A percentile compares a stretch with the other conserved stretches of the same genome.
Conservation (phyloP, 2,888 invertebrate species). For the Lithodes maja region DNA sequence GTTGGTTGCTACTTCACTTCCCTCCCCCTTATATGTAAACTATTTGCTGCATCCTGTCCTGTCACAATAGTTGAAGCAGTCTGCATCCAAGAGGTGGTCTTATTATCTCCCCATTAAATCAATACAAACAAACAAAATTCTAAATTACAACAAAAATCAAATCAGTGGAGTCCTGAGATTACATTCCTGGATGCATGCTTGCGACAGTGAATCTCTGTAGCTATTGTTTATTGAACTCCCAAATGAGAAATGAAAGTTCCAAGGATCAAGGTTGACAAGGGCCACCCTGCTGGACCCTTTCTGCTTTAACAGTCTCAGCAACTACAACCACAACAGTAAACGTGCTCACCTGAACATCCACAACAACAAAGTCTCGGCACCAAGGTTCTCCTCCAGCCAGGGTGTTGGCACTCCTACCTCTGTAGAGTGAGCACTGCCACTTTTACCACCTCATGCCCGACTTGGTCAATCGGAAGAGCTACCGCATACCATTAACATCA, state of each 20-base stretch:
- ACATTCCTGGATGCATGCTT: slow-evolving; percentile 67
- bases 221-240: slow-evolving; percentile 51
- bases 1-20: slow-evolving; percentile 38
- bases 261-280: slow-evolving; percentile 60
- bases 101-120: slow-evolving; percentile 36
- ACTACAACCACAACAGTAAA: slow-evolving; percentile 68
- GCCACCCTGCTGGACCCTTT: slow-evolving; percentile 64
- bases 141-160: slow-evolving; percentile 22
- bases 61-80: slow-evolving; percentile 43
- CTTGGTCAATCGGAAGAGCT: slow-evolving; percentile 48
- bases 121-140: background rate
- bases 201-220: slow-evolving; percentile 58
- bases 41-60: slow-evolving; percentile 47
- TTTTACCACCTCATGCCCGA: slow-evolving; percentile 55
- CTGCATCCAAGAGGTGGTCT: slow-evolving; percentile 64
- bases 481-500: too few relatives aligned
- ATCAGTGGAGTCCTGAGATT: slow-evolving; percentile 50
- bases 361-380: slow-evolving; percentile 66
- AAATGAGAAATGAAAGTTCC: slow-evolving; percentile 55
- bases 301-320: slow-evolving; percentile 68
- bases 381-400: slow-evolving; percentile 67
- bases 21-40: slow-evolving; percentile 23
- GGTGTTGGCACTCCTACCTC: slow-evolving; percentile 68
- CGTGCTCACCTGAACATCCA: slow-evolving; percentile 68
- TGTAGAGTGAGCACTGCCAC: slow-evolving; percentile 59